A percentile compares a stretch with the other conserved stretches of the same genome.
Evolutionary conservation across 2,113 vertebrate genomes (phyloP).

Genomic region (Scolopax mira): DNA sequence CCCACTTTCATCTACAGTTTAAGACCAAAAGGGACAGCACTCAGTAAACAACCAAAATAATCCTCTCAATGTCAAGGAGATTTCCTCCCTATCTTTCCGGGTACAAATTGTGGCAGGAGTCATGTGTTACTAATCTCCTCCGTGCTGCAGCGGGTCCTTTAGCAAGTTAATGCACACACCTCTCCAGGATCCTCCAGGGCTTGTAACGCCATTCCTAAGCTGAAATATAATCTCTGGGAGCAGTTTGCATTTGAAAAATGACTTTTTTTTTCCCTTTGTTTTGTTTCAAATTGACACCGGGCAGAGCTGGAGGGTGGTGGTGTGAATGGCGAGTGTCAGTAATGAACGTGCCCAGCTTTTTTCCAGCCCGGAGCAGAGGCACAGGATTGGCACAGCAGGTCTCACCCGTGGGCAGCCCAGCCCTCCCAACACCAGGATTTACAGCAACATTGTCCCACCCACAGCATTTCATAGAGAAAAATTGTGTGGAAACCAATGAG

Average conservation of each 20-base stretch:
- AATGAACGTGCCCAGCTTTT: not conserved
- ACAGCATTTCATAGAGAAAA: not conserved
- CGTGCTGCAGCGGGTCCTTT: not conserved
- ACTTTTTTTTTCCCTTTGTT: not conserved
- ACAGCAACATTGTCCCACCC: not conserved
- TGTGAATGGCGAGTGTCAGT: not conserved
- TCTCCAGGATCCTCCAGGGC: not conserved
- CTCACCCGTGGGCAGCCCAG: not conserved
- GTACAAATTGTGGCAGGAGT: not conserved
- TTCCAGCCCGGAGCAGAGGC: not conserved
- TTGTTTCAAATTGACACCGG: not conserved
- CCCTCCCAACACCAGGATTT: not conserved
- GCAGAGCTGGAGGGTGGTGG: not conserved
- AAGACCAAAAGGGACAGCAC: constrained; percentile 5
- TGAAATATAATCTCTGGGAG: constrained; percentile 6
- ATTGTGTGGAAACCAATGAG: not conserved
- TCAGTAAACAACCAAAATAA: constrained; percentile 41
- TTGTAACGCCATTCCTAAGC: not conserved
- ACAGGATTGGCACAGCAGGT: not conserved
- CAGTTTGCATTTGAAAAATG: constrained; percentile 15
- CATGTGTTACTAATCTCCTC: constrained; percentile 25
- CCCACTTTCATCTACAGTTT: not conserved
- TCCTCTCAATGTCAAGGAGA: constrained; percentile 30
- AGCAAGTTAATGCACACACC: not conserved
- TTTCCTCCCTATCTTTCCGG: constrained; percentile 16